Evolutionary conservation across 2,888 invertebrate species (phyloP), one percentile per base, ranked within the genome.

Genomic region (Spodoptera littoralis): DNA sequence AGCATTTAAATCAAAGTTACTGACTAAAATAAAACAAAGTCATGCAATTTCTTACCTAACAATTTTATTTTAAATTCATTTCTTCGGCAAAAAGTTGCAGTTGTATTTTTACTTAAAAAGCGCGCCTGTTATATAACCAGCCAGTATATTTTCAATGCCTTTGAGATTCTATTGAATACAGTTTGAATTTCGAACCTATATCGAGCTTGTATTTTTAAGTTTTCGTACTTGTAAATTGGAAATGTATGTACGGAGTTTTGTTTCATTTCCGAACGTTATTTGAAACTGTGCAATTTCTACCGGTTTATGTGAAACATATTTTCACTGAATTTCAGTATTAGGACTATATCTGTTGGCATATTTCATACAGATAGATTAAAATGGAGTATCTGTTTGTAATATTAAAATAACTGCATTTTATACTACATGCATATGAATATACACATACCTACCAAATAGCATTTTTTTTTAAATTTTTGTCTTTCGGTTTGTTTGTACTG

Each of bases 171-270:
- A 47, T 45, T 12, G 18, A 46, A 49, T 45, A 44, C 44, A 55
- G 24, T 61, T 51, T 47, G 41, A 54, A 66, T 51, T 68, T 53
- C n/a, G n/a, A 52, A 60, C 36, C 12, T 22, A 30, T 55, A 55
- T 46, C 2, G 11, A 65, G 43, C 0, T 59, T 54, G 67, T 66
- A 59, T 66, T 73, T 69, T 51, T 67, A 54, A 18, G 54, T 36
- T 12, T 67, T 73, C 51, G 2, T 5, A 27, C 12, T n/a, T 44
- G 52, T 58, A 36, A 44, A 44, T 54, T 54, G n/a, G 44, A 72
- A 58, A 41, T 12, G 42, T 11, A 41, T 12, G 42, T 11, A 42
- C 11, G 46, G 11, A 2, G 18, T 4, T 4, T 6, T 65, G 18
- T 53, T 49, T 3, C 43, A 27, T 47, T n/a, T 41, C n/a, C 8